Evolutionary conservation across 1,140 invertebrate species (phyloP).

Genomic region (Diabrotica virgifera): DNA sequence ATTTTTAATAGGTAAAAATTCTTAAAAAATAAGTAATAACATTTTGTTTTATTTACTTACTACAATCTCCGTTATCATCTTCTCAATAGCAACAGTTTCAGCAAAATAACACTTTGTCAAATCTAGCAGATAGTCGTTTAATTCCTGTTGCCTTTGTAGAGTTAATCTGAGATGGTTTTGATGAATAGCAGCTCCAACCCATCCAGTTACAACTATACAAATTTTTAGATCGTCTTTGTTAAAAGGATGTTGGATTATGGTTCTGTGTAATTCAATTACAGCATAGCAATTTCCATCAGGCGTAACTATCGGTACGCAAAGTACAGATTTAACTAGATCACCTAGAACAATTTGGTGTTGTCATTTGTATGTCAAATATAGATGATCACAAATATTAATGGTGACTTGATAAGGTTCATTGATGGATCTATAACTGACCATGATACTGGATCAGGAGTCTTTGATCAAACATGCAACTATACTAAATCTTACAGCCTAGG

Average conservation of each 20-base stretch:
- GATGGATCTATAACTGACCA: too few species aligned
- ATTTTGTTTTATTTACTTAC: slow-evolving; percentile 38
- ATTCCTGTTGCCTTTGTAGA: slow-evolving; percentile 51
- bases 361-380: too few species aligned
- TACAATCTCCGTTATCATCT: slow-evolving; percentile 55
- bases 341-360: slow-evolving; percentile 16
- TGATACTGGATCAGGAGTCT: too few species aligned
- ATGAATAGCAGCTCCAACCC: slow-evolving; percentile 57
- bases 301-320: slow-evolving; percentile 55
- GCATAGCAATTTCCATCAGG: slow-evolving; percentile 54
- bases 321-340: slow-evolving; percentile 50
- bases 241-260: slow-evolving; percentile 41
- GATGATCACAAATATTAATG: too few species aligned
- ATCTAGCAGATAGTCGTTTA: slow-evolving; percentile 52
- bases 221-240: slow-evolving; percentile 42
- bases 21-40: too few species aligned
- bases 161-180: slow-evolving; percentile 52
- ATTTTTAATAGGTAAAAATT: too few species aligned
- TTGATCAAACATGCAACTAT: too few species aligned
- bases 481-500: too few species aligned
- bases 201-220: slow-evolving; percentile 51
- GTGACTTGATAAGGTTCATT: too few species aligned
- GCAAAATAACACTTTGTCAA: slow-evolving; percentile 55
- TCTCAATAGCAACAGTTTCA: slow-evolving; percentile 52
- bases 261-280: slow-evolving; percentile 53